phyloP scores from a whole-genome alignment of 2,113 vertebrate genomes.

The Passer domesticus region DNA sequence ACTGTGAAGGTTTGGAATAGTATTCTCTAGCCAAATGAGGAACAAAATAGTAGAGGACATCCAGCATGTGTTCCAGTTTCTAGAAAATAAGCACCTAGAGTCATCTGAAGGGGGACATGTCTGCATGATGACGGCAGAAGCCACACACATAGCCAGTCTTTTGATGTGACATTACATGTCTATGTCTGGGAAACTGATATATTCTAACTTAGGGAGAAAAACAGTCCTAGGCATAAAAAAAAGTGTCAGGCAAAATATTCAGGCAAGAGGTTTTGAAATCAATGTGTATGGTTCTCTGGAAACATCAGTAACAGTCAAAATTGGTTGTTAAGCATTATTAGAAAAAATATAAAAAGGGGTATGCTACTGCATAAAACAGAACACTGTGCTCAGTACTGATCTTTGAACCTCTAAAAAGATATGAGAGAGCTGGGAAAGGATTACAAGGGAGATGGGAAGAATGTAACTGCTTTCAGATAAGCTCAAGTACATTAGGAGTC shows the following conservation, averaged over 20 bases:
- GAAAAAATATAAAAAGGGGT: background rate
- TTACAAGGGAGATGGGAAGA: background rate
- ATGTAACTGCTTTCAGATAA: background rate
- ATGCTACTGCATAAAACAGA: background rate
- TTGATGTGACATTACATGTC: background rate
- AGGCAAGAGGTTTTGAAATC: background rate
- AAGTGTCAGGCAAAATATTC: background rate
- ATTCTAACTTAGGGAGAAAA: background rate
- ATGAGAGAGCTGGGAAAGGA: background rate
- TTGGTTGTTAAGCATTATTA: background rate
- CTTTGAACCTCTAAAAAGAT: background rate
- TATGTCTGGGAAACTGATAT: background rate
- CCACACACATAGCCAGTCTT: background rate
- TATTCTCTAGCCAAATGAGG: background rate
- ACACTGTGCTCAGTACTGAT: background rate
- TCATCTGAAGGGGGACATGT: background rate
- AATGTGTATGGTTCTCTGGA: background rate
- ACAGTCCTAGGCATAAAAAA: background rate
- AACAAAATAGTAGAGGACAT: background rate
- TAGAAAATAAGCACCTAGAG: background rate
- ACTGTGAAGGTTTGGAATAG: background rate
- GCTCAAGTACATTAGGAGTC: background rate
- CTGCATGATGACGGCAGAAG: background rate
- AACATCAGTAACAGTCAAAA: background rate
- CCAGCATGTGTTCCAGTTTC: background rate